Percentiles rank a stretch among this genome's conserved stretches.
Evolutionary conservation across 2,113 vertebrate species (phyloP).

Genomic region (Ceyx melanurus): DNA sequence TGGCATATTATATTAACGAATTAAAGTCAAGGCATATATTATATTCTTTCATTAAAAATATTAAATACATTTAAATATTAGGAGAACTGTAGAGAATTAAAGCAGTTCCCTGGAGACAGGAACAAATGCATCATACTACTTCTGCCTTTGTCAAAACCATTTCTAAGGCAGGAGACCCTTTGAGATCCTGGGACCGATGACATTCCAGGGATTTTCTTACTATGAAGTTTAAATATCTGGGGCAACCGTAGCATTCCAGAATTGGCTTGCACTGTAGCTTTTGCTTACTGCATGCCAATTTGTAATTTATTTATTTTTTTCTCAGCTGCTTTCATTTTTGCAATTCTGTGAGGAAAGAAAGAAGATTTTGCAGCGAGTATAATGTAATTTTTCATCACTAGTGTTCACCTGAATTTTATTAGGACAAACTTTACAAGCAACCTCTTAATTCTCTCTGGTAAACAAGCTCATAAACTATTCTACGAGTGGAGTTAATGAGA

Average conservation of each 20-base stretch:
- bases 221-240: not conserved
- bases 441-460: not conserved
- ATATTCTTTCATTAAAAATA: conserved; percentile 19
- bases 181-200: not conserved
- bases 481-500: not conserved
- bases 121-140: not conserved
- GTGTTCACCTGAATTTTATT: conserved; percentile 8
- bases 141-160: not conserved
- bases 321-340: not conserved
- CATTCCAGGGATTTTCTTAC: not conserved
- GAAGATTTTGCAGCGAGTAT: not conserved
- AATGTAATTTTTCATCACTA: not conserved
- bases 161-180: not conserved
- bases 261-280: not conserved
- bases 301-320: not conserved
- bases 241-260: not conserved
- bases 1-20: not conserved
- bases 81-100: not conserved
- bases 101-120: not conserved
- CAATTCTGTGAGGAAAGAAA: not conserved
- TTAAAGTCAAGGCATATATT: conserved; percentile 18
- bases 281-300: not conserved
- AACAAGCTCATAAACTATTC: conserved; percentile 1
- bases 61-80: conserved; percentile 7
- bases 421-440: not conserved